Evolutionary conservation across 2,797 vertebrate species (phyloP), one percentile per base, ranked within the genome.

Genomic region (Chanos chanos): DNA sequence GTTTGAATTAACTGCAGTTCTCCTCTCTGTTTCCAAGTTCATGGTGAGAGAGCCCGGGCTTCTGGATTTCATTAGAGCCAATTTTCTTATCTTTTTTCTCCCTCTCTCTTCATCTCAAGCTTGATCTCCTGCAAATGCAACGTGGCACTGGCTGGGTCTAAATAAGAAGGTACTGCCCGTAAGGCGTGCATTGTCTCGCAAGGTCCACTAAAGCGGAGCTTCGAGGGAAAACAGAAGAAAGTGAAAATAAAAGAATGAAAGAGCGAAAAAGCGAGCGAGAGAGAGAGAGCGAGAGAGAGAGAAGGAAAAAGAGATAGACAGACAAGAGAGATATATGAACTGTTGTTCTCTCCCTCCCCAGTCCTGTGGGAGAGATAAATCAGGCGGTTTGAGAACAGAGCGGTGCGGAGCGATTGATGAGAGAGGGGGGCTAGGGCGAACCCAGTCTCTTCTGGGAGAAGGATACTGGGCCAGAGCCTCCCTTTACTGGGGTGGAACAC

Each of bases 11-110:
- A 90, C 80, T 84, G 86, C 83, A 88, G 89, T 89, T 89, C 89
- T 92, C 86, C 85, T 83, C 83, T 85, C 73, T 83, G 79, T 88
- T 91, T 92, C 90, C 82, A 86, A 89, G 91, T 92, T 93, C 77
- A 89, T 78, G 89, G 93, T 86, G 88, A 90, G 89, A 89, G 89
- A 90, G 81, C 75, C 18, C 74, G 79, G 59, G 82, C 89, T 89
- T 92, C 93, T 97, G 95, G 91, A 89, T 92, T 92, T 93, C 91
- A 94, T 96, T 95, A 96, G 72, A 83, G 82, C 80, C 91, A 89
- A 92, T 93, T 92, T 92, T 93, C 95, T 95, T 96, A 94, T 94
- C 93, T 95, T 89, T 89, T 88, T 87, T 87, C 83, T 81, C 71
- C 76, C 71, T 78, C 81, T 85, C 90, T 87, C 89, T 88, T 84